Evolutionary conservation across 2,113 vertebrate genomes (phyloP), one percentile per base, ranked within the genome.

Genomic region (Scomber japonicus): DNA sequence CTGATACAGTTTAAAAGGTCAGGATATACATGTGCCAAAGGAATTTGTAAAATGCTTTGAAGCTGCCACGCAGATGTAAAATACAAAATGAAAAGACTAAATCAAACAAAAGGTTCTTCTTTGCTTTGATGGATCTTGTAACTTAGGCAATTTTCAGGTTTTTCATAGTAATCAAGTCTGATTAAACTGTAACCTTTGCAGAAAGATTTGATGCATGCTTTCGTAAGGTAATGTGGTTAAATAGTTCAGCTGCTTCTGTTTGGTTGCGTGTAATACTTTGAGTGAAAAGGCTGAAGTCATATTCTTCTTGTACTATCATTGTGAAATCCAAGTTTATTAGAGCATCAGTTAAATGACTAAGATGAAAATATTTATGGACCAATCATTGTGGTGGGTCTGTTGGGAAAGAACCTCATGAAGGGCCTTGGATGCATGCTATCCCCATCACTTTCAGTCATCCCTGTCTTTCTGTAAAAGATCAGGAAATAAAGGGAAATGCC

Each of bases 371-470:
- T 79, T 86, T 71, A 82, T 71, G 75, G 76, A 84, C 56, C 80
- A 65, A 77, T 86, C 88, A 70, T 69, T 46, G 71, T 53, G 82
- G 65, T 81, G 19, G 80, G 71, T 81, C 81, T 57, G 19, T 76
- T 63, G 19, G 59, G 75, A 21, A 17, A 67, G 67, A 72, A 56
- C 70, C 56, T 62, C 50, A 19, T 21, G 17, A 16, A 44, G 16
- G 78, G 65, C 49, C 48, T 71, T 72, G 45, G 53, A 53, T 15
- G 59, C 74, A 76, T 59, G 44, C 68, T 13, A 53, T 54, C 59
- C 71, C 56, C 69, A 19, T 12, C 46, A 1, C 64, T 80, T 78
- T 82, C 88, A 86, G 62, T 71, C 67, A 87, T 78, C 67, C 68
- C 68, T 0, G 51, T 69, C 30, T 84, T 81, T 83, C 80, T 45